phyloP scores from a whole-genome alignment of 64 coral and sea anemone species.

The Acropora tenuis region DNA sequence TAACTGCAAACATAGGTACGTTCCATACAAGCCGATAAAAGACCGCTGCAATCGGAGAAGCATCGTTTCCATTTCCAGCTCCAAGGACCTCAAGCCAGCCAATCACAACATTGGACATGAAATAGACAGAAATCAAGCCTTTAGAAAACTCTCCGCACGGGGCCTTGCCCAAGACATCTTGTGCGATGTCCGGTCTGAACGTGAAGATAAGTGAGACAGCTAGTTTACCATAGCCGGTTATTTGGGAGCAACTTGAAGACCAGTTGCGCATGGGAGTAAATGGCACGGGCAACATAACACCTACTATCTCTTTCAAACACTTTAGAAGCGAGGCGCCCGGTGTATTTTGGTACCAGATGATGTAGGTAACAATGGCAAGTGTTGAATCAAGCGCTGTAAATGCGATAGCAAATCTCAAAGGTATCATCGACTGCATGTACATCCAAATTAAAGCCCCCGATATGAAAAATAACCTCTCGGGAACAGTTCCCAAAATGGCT shows the following conservation, averaged over 20 bases:
- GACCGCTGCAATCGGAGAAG: constrained; percentile 29
- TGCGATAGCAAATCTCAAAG: not conserved
- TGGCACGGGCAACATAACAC: not conserved
- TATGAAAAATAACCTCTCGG: constrained; percentile 37
- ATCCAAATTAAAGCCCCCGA: not conserved
- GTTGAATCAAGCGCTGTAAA: not conserved
- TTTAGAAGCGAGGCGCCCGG: constrained; percentile 6
- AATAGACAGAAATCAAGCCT: constrained; percentile 9
- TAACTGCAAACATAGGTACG: constrained; percentile 4
- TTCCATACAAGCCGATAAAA: constrained; percentile 44
- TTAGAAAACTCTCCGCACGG: not conserved
- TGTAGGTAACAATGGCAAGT: constrained; percentile 37
- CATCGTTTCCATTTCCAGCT: constrained; percentile 17
- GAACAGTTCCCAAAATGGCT: constrained; percentile 27
- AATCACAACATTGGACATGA: not conserved
- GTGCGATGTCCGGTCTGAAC: constrained; percentile 10
- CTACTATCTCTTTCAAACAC: constrained; percentile 6
- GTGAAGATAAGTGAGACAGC: constrained; percentile 14
- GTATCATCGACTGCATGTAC: constrained; percentile 6
- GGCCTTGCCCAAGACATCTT: constrained; percentile 14
- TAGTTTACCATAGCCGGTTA: constrained; percentile 9
- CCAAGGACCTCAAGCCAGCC: constrained; percentile 33
- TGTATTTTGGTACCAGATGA: constrained; percentile 38
- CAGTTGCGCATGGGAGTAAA: not conserved
- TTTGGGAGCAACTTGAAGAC: not conserved